phyloP scores from a whole-genome alignment of 2,113 vertebrate genomes.

The Macquaria australasica region DNA sequence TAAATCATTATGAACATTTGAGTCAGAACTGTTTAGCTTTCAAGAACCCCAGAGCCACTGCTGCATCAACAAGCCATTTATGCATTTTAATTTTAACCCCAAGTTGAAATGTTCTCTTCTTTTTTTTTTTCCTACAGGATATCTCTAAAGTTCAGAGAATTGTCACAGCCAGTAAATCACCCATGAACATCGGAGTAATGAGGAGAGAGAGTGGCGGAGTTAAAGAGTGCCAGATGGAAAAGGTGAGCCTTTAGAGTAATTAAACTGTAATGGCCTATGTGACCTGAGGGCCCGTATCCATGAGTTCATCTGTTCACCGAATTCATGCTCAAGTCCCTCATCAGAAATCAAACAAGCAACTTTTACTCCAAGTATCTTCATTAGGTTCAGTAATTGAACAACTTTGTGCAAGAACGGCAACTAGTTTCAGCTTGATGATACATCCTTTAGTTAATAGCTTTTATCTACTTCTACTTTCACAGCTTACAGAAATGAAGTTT shows the following conservation, averaged over 20 bases:
- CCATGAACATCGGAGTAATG: constrained; percentile 71
- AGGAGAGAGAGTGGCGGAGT: constrained; percentile 77
- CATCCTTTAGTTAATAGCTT: neutral
- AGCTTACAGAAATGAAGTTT: neutral
- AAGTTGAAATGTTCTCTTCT: constrained; percentile 27
- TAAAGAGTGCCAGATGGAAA: constrained; percentile 83
- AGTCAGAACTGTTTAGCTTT: constrained; percentile 26
- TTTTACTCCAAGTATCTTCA: constrained; percentile 38
- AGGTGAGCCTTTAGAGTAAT: constrained; percentile 80
- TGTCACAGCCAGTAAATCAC: constrained; percentile 79
- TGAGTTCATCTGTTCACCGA: constrained; percentile 63
- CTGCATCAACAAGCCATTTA: constrained; percentile 17
- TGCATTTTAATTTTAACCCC: constrained; percentile 17
- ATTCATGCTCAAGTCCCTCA: constrained; percentile 48
- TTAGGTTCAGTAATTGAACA: constrained; percentile 1
- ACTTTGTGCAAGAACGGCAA: neutral
- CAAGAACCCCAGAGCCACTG: neutral
- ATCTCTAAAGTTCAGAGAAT: constrained; percentile 85
- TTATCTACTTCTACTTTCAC: neutral
- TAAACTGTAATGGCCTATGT: constrained; percentile 66
- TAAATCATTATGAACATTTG: neutral
- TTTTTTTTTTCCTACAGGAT: constrained; percentile 74
- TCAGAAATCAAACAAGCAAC: constrained; percentile 43
- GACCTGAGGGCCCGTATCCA: constrained; percentile 65
- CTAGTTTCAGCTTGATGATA: neutral